Evolutionary conservation across 1,140 invertebrate species (phyloP), one percentile per base, ranked within the genome.

Genomic region (Heterodera schachtii): DNA sequence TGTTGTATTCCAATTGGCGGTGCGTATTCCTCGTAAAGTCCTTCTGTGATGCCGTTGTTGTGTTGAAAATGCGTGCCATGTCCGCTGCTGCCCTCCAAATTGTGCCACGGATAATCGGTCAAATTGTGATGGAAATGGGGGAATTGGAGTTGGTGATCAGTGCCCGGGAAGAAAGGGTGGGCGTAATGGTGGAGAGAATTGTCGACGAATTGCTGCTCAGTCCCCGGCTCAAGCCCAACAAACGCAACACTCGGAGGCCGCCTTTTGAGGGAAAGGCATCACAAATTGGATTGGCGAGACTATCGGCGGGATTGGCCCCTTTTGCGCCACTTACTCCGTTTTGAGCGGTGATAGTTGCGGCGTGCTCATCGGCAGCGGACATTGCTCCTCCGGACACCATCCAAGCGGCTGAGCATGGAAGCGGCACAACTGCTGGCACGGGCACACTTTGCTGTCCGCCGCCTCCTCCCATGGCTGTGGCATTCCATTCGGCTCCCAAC

Each of bases 241-340:
- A 83, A 83, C 82, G 78, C 82, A 83, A 84, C 82, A 83, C 82
- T 84, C 66, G n/a, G 82, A 83, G 82, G 83, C 78, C 71, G 31
- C 41, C 49, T 49, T 49, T 78, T 6, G 66, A 46, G 41, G 41
- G 9, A 44, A 41, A 44, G 47, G 6, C 49, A 73, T 4, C 49
- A n/a, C 16, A 19, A 19, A 46, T 49, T 49, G 16, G 71, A 19
- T 46, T n/a, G 71, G 19, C 49, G 19, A 46, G 47, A 3, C 49
- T n/a, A 73, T 21, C 11, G 13, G 9, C 16, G 3, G 13, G 57
- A 46, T 43, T 46, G 49, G 49, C 19, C 16, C 11, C 57, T 13
- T 16, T 60, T 11, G 16, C 5, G 57, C 41, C 43, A 21, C 49
- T 76, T 60, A 76, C 75, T 76, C 75, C 49, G 41, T 57, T 44